phyloP scores from a whole-genome alignment of 2,797 vertebrate genomes.

The Pipistrellus nathusii region DNA sequence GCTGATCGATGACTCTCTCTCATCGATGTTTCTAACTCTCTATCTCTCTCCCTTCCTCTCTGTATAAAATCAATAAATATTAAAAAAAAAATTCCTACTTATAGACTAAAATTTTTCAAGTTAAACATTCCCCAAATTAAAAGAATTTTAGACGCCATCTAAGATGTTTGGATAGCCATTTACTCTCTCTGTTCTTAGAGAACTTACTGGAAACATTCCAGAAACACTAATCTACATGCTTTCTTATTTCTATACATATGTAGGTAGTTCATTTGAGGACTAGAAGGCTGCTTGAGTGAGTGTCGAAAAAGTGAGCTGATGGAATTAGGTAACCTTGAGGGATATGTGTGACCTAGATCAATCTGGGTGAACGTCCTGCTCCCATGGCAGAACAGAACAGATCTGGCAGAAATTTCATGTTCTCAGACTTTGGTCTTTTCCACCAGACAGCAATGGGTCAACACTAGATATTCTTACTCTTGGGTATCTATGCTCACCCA shows the following conservation, averaged over 20 bases:
- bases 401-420: neutral
- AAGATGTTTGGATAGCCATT: neutral
- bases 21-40: too few species aligned
- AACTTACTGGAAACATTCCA: neutral
- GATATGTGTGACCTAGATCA: neutral
- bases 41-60: too few species aligned
- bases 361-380: neutral
- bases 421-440: neutral
- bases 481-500: neutral
- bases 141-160: neutral
- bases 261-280: neutral
- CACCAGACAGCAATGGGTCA: neutral
- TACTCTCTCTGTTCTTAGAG: neutral
- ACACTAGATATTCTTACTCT: neutral
- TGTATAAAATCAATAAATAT: too few species aligned
- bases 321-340: neutral
- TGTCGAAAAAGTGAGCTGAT: neutral
- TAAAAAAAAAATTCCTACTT: neutral
- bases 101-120: neutral
- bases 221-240: neutral
- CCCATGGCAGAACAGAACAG: neutral
- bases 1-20: too few species aligned
- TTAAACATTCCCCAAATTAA: neutral
- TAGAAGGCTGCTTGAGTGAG: neutral
- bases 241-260: neutral